Conservation (phyloP, 2,797 vertebrate genomes). For the Sarcoramphus papa region DNA sequence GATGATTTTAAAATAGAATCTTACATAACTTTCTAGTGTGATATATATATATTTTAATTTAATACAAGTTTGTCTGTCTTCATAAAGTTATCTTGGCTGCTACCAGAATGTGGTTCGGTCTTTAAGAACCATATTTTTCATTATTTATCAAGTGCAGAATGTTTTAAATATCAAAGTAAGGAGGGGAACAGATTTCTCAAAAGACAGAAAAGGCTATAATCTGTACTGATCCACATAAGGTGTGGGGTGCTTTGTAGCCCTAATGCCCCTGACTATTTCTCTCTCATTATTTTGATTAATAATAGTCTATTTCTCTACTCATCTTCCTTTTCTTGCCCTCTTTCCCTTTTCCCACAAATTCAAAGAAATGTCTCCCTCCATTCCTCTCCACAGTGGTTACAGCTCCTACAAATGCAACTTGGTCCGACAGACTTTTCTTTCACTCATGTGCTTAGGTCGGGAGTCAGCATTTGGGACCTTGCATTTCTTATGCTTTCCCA, state of each 20-base stretch:
- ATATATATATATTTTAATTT: conserved; percentile 21
- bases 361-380: neutral
- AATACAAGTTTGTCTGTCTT: conserved; percentile 64
- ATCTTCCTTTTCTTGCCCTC: neutral
- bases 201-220: neutral
- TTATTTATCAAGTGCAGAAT: conserved; percentile 35
- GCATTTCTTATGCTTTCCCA: neutral
- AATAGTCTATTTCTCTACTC: neutral
- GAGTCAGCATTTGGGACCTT: neutral
- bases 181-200: neutral
- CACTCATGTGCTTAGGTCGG: neutral
- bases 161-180: conserved; percentile 10
- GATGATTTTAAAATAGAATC: conserved; percentile 81
- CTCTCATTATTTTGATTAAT: neutral
- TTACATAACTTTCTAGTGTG: conserved; percentile 71
- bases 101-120: conserved; percentile 36
- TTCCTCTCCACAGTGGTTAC: neutral
- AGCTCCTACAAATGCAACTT: neutral
- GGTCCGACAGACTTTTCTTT: neutral
- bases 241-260: neutral
- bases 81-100: conserved; percentile 57
- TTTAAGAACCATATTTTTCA: conserved; percentile 1
- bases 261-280: neutral
- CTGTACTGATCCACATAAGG: neutral
- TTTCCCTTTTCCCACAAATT: neutral